Percentiles rank a stretch among this genome's conserved stretches.
phyloP scores from a whole-genome alignment of 53 echinoderm and acorn worm species.

The Paelopatides confundens region DNA sequence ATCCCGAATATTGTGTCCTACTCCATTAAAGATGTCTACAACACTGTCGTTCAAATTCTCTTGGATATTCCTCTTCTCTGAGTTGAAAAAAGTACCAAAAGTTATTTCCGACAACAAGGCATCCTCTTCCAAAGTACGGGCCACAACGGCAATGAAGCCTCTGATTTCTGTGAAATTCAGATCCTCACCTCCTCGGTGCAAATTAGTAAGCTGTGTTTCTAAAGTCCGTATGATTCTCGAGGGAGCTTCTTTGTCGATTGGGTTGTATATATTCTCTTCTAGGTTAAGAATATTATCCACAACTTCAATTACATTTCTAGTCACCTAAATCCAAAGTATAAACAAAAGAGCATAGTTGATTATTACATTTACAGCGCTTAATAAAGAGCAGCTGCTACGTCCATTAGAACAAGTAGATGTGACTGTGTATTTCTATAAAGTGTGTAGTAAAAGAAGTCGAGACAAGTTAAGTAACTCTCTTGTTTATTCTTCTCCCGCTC shows the following conservation, averaged over 20 bases:
- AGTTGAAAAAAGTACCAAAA: neutral
- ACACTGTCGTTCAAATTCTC: neutral
- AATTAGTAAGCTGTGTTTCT: constrained; percentile 51
- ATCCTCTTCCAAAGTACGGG: neutral
- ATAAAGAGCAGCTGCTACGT: too few relatives aligned
- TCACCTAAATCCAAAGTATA: too few relatives aligned
- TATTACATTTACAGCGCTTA: too few relatives aligned
- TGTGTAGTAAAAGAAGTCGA: too few relatives aligned
- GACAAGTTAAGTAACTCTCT: too few relatives aligned
- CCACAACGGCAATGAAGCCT: constrained; percentile 14
- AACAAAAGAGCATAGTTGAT: too few relatives aligned
- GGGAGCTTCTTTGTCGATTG: constrained; percentile 7
- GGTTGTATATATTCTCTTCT: constrained; percentile 1
- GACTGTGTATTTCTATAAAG: too few relatives aligned
- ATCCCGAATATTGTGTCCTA: neutral
- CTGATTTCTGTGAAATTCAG: constrained; percentile 54
- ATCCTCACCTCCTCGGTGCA: constrained; percentile 40
- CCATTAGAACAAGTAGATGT: too few relatives aligned
- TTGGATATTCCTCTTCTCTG: neutral
- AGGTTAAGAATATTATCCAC: constrained; percentile 24
- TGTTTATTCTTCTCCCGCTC: too few relatives aligned
- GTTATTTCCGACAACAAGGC: neutral
- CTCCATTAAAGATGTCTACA: neutral
- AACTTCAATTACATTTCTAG: too few relatives aligned
- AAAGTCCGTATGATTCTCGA: constrained; percentile 44